These are phyloP conservation scores for Sebastes steindachneri DNA, from an alignment of 2,797 vertebrate species.

Conservation along the genomic window DNA sequence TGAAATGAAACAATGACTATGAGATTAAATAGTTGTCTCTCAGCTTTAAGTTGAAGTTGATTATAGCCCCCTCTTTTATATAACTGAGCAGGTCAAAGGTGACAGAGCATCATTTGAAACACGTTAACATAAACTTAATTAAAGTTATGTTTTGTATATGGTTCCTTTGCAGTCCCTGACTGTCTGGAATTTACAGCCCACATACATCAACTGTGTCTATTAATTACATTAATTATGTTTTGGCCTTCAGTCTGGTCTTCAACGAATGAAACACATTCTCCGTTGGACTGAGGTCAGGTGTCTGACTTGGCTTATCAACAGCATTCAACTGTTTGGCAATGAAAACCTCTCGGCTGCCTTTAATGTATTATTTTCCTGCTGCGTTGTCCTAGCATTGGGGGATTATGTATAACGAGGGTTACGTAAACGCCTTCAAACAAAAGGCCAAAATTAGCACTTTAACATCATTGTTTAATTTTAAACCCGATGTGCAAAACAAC, in stretches of 20 bases:
- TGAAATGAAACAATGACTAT: neutral
- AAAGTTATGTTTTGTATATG: neutral
- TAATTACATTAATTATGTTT: neutral
- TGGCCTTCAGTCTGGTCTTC: neutral
- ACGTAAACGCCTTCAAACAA: neutral
- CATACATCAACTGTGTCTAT: neutral
- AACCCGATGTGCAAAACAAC: neutral
- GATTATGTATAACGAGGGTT: neutral
- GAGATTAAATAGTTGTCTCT: neutral
- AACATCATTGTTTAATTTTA: neutral
- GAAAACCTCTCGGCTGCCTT: neutral
- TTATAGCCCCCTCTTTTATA: neutral
- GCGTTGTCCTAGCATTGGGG: neutral
- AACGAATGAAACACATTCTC: conserved; percentile 19
- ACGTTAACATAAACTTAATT: neutral
- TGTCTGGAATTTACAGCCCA: neutral
- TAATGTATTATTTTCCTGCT: neutral
- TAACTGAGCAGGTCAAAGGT: neutral
- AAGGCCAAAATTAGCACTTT: neutral
- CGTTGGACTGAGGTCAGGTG: neutral
- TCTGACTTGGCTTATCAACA: conserved; percentile 10
- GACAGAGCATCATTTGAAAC: neutral
- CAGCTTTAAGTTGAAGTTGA: neutral
- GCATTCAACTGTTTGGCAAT: conserved; percentile 4
- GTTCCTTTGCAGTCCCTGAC: neutral